Base-by-base conservation (phyloP, 2,888 invertebrate genomes). In the Cosmorhoe ocellata region DNA sequence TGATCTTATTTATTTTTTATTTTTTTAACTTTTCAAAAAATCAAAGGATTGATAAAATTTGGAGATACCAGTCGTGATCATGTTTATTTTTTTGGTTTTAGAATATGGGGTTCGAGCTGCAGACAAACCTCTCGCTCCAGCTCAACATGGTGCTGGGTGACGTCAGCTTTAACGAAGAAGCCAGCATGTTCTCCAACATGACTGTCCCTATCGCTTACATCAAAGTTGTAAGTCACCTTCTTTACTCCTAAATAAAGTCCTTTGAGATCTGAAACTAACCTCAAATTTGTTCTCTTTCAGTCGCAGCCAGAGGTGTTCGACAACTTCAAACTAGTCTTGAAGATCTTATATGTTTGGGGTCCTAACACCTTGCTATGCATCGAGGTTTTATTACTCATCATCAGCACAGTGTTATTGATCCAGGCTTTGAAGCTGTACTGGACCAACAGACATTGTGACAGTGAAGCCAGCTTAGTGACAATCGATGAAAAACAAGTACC, bases 191-290 rank as follows among this genome's bases (percentile, higher is more conserved):
- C 74, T 92, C 94, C 59, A 88, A 92, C 40, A 81, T 93, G 61
- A 91, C 91, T 0, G 59, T 96, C 28, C 96, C 96, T 0, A 75
- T 95, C 28, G 91, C 93, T 33, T 94, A 95, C 92, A 75, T 93
- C 2, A 93, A 93, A 76, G 80, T 95, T 69, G 93, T 94, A 76
- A 91, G 91, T 18, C 3, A 33, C 18, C 26, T 11, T 13, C 11
- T 27, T 18, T 27, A 3, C 18, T 18, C 4, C 18, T 2, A 18
- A 3, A 18, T 18, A 18, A 18, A 18, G 2, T 24, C 24, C 7
- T 7, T 7, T 7, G 1, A 1, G 7, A 4, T 24, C 6, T 4
- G 7, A 7, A 3, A 1, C 1, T 24, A 24, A 24, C 7, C 24
- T 24, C 1, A 24, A 24, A 1, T 24, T 7, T 32, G 38, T 43